A percentile compares a stretch with the other conserved stretches of the same genome.
These are phyloP conservation scores for Gavialis gangeticus DNA, from an alignment of 2,113 vertebrate genomes.

Conservation along the genomic window DNA sequence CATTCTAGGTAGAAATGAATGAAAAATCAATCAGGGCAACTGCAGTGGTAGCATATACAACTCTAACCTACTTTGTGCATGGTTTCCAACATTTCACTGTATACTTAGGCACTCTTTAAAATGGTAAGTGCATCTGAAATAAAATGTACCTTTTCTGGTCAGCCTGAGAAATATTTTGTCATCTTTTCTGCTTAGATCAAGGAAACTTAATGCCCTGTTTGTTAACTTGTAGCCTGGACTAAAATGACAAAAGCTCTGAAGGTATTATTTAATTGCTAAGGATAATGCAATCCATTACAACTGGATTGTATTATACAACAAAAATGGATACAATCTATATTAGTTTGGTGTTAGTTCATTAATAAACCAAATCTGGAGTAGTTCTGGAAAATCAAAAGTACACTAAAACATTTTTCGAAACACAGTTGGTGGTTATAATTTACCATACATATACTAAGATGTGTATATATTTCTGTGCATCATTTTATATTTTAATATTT, in stretches of 20 bases:
- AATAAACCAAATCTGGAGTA: neutral
- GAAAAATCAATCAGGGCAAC: constrained; percentile 86
- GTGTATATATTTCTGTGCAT: neutral
- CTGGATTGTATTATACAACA: constrained; percentile 22
- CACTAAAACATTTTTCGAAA: neutral
- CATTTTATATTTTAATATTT: neutral
- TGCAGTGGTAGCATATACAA: constrained; percentile 79
- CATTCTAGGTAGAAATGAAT: constrained; percentile 86
- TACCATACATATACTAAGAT: neutral
- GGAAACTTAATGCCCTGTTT: constrained; percentile 48
- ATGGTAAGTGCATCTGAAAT: constrained; percentile 79
- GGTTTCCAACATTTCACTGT: constrained; percentile 63
- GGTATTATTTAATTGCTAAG: constrained; percentile 30
- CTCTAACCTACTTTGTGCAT: constrained; percentile 75
- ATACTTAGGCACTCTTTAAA: constrained; percentile 71
- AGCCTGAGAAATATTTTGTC: constrained; percentile 28
- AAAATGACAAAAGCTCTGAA: constrained; percentile 9
- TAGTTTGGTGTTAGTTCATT: constrained; percentile 1
- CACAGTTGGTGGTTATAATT: neutral
- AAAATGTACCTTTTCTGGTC: constrained; percentile 30
- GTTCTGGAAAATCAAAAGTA: constrained; percentile 28
- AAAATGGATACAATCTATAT: neutral
- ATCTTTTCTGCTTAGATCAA: constrained; percentile 38
- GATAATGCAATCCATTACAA: neutral
- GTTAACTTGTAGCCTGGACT: constrained; percentile 20